A percentile compares a stretch with the other conserved stretches of the same genome.
phyloP scores from a whole-genome alignment of 2,888 invertebrate species.

The Pseudococcus jackbeardsleyi region DNA sequence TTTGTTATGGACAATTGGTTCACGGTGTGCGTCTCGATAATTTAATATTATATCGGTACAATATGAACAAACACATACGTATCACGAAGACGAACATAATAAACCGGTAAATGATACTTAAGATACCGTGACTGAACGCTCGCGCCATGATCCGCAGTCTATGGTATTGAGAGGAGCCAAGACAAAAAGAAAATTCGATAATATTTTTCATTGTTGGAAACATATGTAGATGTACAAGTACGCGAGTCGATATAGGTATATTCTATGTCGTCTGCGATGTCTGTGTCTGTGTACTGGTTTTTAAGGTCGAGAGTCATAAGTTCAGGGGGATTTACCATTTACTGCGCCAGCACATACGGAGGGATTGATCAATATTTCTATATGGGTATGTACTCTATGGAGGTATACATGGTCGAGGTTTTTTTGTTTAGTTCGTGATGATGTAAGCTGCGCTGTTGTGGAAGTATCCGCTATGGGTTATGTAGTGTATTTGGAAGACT shows the following conservation, averaged over 20 bases:
- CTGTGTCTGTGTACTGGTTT: not conserved
- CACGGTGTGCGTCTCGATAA: conserved; percentile 58
- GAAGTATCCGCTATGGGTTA: not conserved
- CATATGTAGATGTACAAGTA: not conserved
- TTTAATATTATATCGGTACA: conserved; percentile 45
- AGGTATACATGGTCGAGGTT: not conserved
- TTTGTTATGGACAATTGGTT: conserved; percentile 58
- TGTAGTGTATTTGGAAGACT: too few species aligned
- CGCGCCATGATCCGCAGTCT: conserved; percentile 33
- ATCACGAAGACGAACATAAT: conserved; percentile 58
- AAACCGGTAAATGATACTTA: conserved; percentile 60
- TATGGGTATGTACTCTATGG: not conserved
- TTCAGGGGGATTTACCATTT: conserved; percentile 10
- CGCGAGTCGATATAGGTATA: not conserved
- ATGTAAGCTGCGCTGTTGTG: not conserved
- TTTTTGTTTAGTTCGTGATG: not conserved
- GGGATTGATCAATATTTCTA: not conserved
- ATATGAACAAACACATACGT: conserved; percentile 29
- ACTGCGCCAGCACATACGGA: not conserved
- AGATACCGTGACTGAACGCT: conserved; percentile 57
- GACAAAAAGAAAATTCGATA: conserved; percentile 47
- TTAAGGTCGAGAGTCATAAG: conserved; percentile 42
- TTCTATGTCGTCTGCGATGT: not conserved
- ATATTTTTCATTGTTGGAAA: conserved; percentile 35
- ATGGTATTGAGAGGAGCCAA: not conserved